Base-by-base conservation (phyloP, 2,797 vertebrate genomes). In the Helicolenus hilgendorfi region DNA sequence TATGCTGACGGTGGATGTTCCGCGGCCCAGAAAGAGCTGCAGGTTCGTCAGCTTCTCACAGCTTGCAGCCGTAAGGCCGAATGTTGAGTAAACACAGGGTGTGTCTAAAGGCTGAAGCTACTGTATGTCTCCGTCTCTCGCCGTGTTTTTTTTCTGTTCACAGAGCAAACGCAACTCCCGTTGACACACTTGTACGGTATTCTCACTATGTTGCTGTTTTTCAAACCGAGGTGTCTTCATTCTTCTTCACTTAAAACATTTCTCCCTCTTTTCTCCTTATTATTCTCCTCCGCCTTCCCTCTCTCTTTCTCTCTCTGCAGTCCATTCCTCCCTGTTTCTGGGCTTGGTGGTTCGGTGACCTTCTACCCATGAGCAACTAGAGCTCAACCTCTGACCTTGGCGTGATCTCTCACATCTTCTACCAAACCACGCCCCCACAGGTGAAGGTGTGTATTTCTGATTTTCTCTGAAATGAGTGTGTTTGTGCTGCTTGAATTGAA, bases 341-440 rank as follows among this genome's bases (percentile, higher is more conserved):
- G 89, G 83, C 84, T 93, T 58, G 89, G 92, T 92, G 91, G 85
- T 95, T 94, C 53, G 72, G 86, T 92, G 90, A 74, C 63, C 70
- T 87, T 91, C 89, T 84, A 90, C 92, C 90, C 91, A 96, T 96
- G 95, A 94, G 80, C 87, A 92, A 81, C 90, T 96, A 96, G 90
- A 92, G 86, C 85, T 85, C 87, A 65, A 31, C 81, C 72, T 93
- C 85, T 95, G 94, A 92, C 83, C 89, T 93, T 83, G 92, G 93
- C 18, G 92, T 84, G 90, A 95, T 85, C 92, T 91, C 91, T 94
- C 92, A 94, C 94, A 94, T 92, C 93, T 95, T 92, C 93, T 92
- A 70, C 87, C 91, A 92, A 95, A 83, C 88, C 91, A 95, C 91
- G 81, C 92, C 92, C 92, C 92, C 89, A 77, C 87, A 91, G 95